These are phyloP conservation scores for Dicrostonyx torquatus DNA, from an alignment of 2,797 vertebrate genomes.

Conservation along the genomic window DNA sequence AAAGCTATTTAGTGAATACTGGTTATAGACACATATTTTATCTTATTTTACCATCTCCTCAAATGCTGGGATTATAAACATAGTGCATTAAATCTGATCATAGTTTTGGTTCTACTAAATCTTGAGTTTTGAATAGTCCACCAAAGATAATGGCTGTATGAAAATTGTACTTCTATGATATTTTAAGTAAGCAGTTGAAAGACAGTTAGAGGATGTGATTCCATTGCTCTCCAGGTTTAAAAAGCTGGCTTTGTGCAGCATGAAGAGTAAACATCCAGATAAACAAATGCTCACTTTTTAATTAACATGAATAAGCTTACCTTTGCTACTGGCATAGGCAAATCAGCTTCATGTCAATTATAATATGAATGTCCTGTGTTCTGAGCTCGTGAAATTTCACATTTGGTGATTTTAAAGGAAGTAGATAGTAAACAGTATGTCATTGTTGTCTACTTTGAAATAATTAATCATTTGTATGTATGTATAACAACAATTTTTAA, in stretches of 20 bases:
- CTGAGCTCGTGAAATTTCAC: not conserved
- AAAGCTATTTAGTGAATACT: too few relatives aligned
- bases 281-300: not conserved
- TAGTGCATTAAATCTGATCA: not conserved
- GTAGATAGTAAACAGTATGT: not conserved
- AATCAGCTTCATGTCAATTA: not conserved
- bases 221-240: not conserved
- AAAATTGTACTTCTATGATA: not conserved
- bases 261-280: not conserved
- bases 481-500: not conserved
- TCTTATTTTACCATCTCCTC: not conserved
- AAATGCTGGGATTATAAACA: not conserved
- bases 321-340: not conserved
- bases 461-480: not conserved
- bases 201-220: not conserved
- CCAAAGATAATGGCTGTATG: not conserved
- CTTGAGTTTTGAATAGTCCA: not conserved
- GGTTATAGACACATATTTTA: not conserved
- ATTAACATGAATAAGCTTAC: not conserved
- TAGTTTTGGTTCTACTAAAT: not conserved
- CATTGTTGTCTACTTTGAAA: not conserved
- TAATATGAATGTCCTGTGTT: not conserved
- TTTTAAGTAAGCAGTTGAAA: conserved; percentile 11
- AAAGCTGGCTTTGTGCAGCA: not conserved
- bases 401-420: not conserved